Percentiles rank a stretch among this genome's conserved stretches.
Conservation (phyloP, 2,113 vertebrate species). For the Microcebus griseorufus region DNA sequence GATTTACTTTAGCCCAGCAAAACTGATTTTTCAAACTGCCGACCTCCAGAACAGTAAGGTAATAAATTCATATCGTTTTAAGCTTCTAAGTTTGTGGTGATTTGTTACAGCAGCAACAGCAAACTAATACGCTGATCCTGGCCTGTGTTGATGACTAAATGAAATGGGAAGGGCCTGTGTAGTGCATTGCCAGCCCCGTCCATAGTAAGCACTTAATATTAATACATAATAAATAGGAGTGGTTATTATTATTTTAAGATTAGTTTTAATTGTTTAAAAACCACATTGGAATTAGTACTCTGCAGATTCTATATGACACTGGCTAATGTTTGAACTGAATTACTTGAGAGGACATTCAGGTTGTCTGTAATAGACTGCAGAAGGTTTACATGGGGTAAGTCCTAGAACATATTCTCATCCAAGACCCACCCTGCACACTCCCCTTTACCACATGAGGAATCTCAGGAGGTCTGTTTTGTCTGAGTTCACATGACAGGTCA, state of each 20-base stretch:
- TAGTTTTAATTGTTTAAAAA: background rate
- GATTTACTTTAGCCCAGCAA: background rate
- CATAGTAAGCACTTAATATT: background rate
- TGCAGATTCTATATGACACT: background rate
- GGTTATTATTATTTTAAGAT: background rate
- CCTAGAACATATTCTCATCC: background rate
- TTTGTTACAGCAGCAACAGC: background rate
- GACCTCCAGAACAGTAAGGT: too few relatives aligned
- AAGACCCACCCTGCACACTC: too few relatives aligned
- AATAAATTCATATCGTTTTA: background rate
- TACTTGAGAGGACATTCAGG: background rate
- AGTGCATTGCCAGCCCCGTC: background rate
- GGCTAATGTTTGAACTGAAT: background rate
- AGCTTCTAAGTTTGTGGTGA: background rate
- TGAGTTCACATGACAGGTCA: background rate
- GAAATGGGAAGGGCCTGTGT: background rate
- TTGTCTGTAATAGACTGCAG: background rate
- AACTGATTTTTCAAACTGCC: background rate
- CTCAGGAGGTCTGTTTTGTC: background rate
- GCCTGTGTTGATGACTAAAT: background rate
- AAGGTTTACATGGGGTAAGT: background rate
- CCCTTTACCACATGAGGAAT: background rate
- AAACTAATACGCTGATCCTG: background rate
- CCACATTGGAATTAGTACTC: background rate
- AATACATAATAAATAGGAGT: background rate